These are phyloP conservation scores for Eumerus sabulonum DNA, from an alignment of 2,888 invertebrate species.

Conservation along the genomic window DNA sequence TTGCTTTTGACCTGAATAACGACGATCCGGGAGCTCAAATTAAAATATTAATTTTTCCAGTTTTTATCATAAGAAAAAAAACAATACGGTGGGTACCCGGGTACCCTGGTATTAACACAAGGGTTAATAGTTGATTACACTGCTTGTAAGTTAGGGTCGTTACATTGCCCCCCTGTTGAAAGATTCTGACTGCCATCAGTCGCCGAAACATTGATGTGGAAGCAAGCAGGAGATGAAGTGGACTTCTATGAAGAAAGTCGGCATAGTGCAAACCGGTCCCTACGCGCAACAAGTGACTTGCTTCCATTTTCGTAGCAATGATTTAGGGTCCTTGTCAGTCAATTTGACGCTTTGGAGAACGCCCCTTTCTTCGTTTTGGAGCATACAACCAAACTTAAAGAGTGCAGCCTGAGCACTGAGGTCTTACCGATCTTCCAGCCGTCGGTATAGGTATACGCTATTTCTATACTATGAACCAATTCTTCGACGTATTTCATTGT, in stretches of 20 bases:
- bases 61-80: too few relatives aligned
- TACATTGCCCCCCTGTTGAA: too few relatives aligned
- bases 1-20: too few relatives aligned
- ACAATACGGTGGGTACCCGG: too few relatives aligned
- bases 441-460: constrained; percentile 8
- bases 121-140: too few relatives aligned
- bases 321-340: constrained; percentile 1
- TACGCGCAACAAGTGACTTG: neutral
- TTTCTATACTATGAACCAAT: neutral
- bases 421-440: constrained; percentile 17
- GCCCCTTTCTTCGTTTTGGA: constrained; percentile 9
- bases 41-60: too few relatives aligned
- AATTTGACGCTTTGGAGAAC: constrained; percentile 8
- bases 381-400: constrained; percentile 26
- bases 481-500: constrained; percentile 19
- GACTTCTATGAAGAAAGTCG: neutral
- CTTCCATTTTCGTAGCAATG: neutral
- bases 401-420: constrained; percentile 11
- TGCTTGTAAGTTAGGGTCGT: too few relatives aligned
- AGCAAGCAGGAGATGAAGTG: too few relatives aligned
- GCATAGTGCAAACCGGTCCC: neutral
- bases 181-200: too few relatives aligned
- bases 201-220: too few relatives aligned
- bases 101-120: too few relatives aligned
- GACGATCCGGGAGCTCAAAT: too few relatives aligned